A percentile compares a stretch with the other conserved stretches of the same genome.
Conservation (phyloP, 1,140 invertebrate genomes). For the Theocolax elegans region DNA sequence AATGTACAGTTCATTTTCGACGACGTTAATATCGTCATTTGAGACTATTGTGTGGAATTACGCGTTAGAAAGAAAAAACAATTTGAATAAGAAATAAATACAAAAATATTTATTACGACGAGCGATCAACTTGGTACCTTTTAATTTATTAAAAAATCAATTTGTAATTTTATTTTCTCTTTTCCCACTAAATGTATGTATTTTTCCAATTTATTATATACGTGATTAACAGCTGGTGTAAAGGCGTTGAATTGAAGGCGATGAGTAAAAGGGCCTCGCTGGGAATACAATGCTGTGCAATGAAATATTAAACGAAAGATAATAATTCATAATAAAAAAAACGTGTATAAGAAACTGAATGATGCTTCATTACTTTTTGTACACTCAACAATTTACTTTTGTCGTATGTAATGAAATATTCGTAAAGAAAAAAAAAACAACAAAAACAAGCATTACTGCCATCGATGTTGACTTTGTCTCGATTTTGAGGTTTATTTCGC, state of each 20-base stretch:
- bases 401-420: too few relatives aligned
- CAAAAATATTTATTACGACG: constrained; percentile 9
- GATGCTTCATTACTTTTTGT: constrained; percentile 34
- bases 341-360: background rate
- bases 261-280: constrained; percentile 27
- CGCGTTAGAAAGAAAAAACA: constrained; percentile 17
- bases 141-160: too few relatives aligned
- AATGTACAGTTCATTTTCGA: background rate
- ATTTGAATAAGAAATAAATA: constrained; percentile 14
- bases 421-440: background rate
- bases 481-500: constrained; percentile 26
- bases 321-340: constrained; percentile 3
- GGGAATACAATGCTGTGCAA: constrained; percentile 43
- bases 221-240: background rate
- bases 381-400: constrained; percentile 13
- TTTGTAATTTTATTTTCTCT: too few relatives aligned
- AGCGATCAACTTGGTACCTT: too few relatives aligned
- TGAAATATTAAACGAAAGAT: constrained; percentile 11
- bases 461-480: constrained; percentile 33
- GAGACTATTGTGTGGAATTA: constrained; percentile 5
- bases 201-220: constrained; percentile 36
- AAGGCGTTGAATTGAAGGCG: constrained; percentile 10
- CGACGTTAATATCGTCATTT: background rate
- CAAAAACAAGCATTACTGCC: constrained; percentile 26
- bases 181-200: too few relatives aligned